Evolutionary conservation across 2,113 vertebrate species (phyloP).

Genomic region (Microtus montanus): DNA sequence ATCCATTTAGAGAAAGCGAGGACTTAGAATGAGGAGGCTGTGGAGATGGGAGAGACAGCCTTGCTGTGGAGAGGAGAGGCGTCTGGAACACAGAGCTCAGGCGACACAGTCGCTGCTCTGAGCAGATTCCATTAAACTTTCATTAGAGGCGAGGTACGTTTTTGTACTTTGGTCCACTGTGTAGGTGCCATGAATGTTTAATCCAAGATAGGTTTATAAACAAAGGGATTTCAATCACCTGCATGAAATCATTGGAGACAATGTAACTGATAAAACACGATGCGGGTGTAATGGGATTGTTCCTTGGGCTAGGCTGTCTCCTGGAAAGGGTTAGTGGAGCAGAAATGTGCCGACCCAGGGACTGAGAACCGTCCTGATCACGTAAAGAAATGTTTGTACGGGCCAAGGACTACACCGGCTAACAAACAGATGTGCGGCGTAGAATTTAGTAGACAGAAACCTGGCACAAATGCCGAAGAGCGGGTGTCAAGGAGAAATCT

Average conservation of each 20-base stretch:
- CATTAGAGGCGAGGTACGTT: neutral
- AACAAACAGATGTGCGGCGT: neutral
- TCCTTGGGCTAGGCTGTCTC: neutral
- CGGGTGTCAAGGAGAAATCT: neutral
- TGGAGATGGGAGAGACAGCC: neutral
- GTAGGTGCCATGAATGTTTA: constrained; percentile 73
- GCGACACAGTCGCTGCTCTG: neutral
- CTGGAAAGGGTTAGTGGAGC: neutral
- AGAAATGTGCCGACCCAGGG: neutral
- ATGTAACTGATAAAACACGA: neutral
- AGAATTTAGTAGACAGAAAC: constrained; percentile 2
- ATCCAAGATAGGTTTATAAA: constrained; percentile 46
- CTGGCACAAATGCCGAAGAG: neutral
- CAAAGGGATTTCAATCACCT: constrained; percentile 55
- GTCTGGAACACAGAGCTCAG: neutral
- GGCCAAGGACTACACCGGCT: neutral
- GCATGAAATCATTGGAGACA: constrained; percentile 44
- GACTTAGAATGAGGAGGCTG: neutral
- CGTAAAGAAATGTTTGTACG: neutral
- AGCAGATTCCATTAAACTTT: constrained; percentile 47
- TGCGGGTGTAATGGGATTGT: neutral
- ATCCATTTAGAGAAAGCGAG: constrained; percentile 67
- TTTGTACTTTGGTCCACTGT: neutral
- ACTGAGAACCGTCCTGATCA: neutral
- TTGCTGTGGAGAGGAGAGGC: neutral